Percentiles rank a stretch among this genome's conserved stretches.
These are phyloP conservation scores for Limonius californicus DNA, from an alignment of 1,140 invertebrate species.

Conservation along the genomic window DNA sequence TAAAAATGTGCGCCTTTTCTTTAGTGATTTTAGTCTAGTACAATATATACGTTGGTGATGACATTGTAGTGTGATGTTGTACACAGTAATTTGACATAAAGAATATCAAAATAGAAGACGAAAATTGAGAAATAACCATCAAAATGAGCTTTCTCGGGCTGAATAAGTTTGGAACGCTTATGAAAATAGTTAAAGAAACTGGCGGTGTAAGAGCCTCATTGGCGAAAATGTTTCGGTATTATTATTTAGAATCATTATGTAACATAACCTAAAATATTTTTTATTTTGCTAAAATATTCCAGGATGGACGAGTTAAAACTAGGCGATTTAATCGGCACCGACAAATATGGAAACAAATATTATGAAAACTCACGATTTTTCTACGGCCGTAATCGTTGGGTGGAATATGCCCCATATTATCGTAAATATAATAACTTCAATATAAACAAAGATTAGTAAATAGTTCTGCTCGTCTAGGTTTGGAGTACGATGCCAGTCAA, in stretches of 20 bases:
- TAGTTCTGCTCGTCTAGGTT: slow-evolving; percentile 32
- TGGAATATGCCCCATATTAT: slow-evolving; percentile 75
- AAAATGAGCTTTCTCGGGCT: slow-evolving; percentile 53
- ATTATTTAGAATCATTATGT: slow-evolving; percentile 34
- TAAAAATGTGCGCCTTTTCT: too few relatives aligned
- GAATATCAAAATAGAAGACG: too few relatives aligned
- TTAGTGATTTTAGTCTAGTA: not conserved
- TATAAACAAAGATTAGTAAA: not conserved
- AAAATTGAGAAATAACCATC: too few relatives aligned
- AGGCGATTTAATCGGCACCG: slow-evolving; percentile 84
- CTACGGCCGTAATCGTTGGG: slow-evolving; percentile 90
- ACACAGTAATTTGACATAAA: too few relatives aligned
- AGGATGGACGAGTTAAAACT: slow-evolving; percentile 85
- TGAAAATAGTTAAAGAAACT: slow-evolving; percentile 67
- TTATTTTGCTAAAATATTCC: slow-evolving; percentile 21
- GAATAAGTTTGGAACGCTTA: slow-evolving; percentile 66
- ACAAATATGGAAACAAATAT: slow-evolving; percentile 96
- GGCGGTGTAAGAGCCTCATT: slow-evolving; percentile 71
- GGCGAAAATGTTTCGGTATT: slow-evolving; percentile 71
- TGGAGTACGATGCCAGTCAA: slow-evolving; percentile 94
- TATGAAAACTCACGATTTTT: slow-evolving; percentile 90
- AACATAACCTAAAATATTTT: slow-evolving; percentile 33
- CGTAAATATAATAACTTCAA: slow-evolving; percentile 39
- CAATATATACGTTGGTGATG: not conserved
- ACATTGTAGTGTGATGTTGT: not conserved